A percentile compares a stretch with the other conserved stretches of the same genome.
Evolutionary conservation across 2,113 vertebrate genomes (phyloP).

Genomic region (Mohoua ochrocephala): DNA sequence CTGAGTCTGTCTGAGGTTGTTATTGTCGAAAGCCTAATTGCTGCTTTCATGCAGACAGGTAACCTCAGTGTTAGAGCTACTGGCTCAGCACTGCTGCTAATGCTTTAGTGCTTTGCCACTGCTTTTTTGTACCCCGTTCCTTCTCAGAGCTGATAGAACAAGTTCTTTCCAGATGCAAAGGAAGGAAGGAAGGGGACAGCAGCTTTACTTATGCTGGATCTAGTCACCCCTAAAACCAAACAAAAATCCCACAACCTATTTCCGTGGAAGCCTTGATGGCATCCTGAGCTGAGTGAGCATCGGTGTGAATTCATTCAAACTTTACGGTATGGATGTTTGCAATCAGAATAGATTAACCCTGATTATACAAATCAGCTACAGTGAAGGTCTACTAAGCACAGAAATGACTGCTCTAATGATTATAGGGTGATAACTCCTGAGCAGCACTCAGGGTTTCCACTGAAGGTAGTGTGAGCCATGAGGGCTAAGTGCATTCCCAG

Average conservation of each 20-base stretch:
- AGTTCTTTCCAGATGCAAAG: neutral
- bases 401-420: slow-evolving; percentile 30
- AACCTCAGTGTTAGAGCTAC: neutral
- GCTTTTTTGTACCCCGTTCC: neutral
- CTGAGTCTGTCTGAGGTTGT: neutral
- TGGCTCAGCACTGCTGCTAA: neutral
- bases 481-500: neutral
- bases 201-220: neutral
- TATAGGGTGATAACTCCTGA: slow-evolving; percentile 20
- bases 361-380: slow-evolving; percentile 42
- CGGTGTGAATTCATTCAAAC: neutral
- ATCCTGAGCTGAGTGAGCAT: neutral
- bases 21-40: neutral
- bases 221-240: neutral
- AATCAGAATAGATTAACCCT: slow-evolving; percentile 46
- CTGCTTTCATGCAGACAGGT: neutral
- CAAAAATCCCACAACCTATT: neutral
- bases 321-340: slow-evolving; percentile 7
- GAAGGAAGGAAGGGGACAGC: neutral
- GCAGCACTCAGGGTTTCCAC: neutral
- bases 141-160: neutral
- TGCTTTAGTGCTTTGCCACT: neutral
- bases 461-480: neutral
- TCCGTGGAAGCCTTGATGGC: neutral
- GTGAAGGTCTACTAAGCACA: slow-evolving; percentile 45